phyloP scores from a whole-genome alignment of 1,140 invertebrate species.

The Caerostris extrusa region DNA sequence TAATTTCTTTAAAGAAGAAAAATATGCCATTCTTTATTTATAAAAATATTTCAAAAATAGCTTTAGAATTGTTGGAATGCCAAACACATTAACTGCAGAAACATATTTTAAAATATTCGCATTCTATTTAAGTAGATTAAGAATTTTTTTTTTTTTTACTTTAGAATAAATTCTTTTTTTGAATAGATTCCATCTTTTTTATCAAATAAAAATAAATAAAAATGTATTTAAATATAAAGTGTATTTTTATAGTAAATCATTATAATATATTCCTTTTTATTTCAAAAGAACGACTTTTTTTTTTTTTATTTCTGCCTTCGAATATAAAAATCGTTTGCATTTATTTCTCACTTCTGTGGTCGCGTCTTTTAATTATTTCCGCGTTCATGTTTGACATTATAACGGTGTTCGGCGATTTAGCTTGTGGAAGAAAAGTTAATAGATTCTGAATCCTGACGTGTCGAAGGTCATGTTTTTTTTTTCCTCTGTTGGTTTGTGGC shows the following conservation, averaged over 20 bases:
- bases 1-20: no score
- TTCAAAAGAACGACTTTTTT: neutral
- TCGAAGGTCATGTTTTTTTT: neutral
- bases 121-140: no score
- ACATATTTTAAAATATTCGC: no score
- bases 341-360: neutral
- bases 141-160: no score
- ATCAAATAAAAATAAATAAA: neutral
- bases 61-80: no score
- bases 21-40: no score
- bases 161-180: neutral
- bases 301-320: neutral
- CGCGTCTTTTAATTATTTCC: constrained; percentile 1
- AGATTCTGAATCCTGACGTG: neutral
- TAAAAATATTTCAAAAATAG: no score
- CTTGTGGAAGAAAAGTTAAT: neutral
- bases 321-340: constrained; percentile 83
- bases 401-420: neutral
- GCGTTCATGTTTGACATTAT: constrained; percentile 27
- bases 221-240: no score
- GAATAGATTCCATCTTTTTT: no score
- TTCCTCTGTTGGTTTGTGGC: neutral
- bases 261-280: neutral
- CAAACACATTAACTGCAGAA: no score
- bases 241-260: no score